A percentile compares a stretch with the other conserved stretches of the same genome.
Conservation (phyloP, 1,140 invertebrate species). For the Drosophila lacteicornis region DNA sequence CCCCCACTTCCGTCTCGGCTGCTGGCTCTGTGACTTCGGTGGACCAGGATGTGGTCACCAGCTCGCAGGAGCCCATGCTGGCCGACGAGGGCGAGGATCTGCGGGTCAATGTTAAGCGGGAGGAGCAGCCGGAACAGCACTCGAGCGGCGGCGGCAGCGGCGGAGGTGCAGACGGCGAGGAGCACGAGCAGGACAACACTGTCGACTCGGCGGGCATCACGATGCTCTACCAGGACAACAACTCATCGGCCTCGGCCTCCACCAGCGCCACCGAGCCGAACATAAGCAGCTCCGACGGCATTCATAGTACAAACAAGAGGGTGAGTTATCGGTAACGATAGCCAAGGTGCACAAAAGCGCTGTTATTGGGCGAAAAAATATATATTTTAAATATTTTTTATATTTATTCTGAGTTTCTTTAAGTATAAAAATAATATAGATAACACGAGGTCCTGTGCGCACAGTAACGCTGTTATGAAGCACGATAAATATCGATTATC, state of each 20-base stretch:
- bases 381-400: no score
- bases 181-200: slow-evolving; percentile 89
- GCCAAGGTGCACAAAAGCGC: no score
- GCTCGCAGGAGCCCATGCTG: slow-evolving; percentile 88
- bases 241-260: slow-evolving; percentile 71
- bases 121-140: slow-evolving; percentile 22
- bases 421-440: no score
- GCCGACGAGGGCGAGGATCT: slow-evolving; percentile 82
- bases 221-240: slow-evolving; percentile 72
- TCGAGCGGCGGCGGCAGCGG: slow-evolving; percentile 5
- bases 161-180: slow-evolving; percentile 65
- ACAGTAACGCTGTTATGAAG: no score
- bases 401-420: no score
- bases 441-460: no score
- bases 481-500: no score
- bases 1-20: not conserved
- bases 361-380: no score
- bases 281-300: slow-evolving; percentile 82
- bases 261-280: slow-evolving; percentile 78
- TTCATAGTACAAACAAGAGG: slow-evolving; percentile 85
- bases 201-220: slow-evolving; percentile 87
- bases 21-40: slow-evolving; percentile 31
- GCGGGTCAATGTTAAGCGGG: slow-evolving; percentile 78
- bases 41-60: slow-evolving; percentile 89
- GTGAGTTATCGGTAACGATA: slow-evolving; percentile 47